Conservation (phyloP, 1,140 invertebrate genomes). For the Sycobia sp. region DNA sequence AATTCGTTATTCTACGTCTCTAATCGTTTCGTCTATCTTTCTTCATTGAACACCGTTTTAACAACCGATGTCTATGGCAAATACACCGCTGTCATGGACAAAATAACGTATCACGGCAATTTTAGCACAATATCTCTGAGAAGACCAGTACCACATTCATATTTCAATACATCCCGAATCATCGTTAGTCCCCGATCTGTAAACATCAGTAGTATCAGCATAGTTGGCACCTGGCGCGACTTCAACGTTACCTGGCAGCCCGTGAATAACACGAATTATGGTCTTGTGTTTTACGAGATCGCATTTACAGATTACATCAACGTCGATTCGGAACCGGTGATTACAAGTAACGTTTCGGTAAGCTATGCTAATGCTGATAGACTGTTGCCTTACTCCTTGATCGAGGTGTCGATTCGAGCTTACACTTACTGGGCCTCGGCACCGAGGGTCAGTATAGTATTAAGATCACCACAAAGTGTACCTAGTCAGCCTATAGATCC, state of each 20-base stretch:
- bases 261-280: constrained; percentile 75
- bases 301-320: constrained; percentile 65
- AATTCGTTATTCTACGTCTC: constrained; percentile 19
- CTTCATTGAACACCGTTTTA: not conserved
- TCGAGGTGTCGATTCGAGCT: constrained; percentile 76
- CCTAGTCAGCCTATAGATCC: constrained; percentile 74
- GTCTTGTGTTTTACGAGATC: constrained; percentile 82
- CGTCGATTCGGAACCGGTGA: constrained; percentile 51
- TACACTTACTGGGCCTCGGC: constrained; percentile 85
- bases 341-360: constrained; percentile 53
- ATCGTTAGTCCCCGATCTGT: constrained; percentile 75
- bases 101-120: not conserved
- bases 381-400: constrained; percentile 69
- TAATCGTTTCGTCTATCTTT: constrained; percentile 9
- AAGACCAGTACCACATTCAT: not conserved
- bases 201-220: constrained; percentile 65
- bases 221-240: constrained; percentile 73
- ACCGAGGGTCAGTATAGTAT: constrained; percentile 61
- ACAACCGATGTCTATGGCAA: constrained; percentile 12
- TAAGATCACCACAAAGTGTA: constrained; percentile 72
- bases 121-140: not conserved
- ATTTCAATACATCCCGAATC: constrained; percentile 36
- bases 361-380: constrained; percentile 58
- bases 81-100: not conserved
- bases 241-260: constrained; percentile 84